Percentiles rank a stretch among this genome's conserved stretches.
These are phyloP conservation scores for Terrapene triunguis DNA, from an alignment of 2,113 vertebrate genomes.

Conservation along the genomic window DNA sequence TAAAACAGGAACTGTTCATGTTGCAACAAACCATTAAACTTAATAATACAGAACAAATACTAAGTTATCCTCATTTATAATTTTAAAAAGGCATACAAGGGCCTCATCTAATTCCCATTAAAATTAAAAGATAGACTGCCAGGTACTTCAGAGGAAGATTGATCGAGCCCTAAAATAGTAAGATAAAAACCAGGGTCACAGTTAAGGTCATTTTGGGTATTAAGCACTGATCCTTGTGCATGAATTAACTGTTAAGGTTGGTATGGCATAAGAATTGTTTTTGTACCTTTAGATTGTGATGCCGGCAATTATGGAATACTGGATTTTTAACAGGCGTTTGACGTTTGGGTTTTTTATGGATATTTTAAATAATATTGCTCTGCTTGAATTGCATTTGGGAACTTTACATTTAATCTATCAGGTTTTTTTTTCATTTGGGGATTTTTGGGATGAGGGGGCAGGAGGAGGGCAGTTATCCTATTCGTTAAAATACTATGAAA, in stretches of 20 bases:
- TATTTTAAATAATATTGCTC: neutral
- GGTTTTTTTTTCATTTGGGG: neutral
- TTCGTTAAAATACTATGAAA: neutral
- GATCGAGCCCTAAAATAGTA: neutral
- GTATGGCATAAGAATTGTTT: neutral
- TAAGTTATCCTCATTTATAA: neutral
- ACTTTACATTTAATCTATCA: neutral
- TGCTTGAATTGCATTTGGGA: neutral
- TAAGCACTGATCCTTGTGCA: slow-evolving; percentile 24
- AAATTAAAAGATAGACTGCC: neutral
- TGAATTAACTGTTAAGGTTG: slow-evolving; percentile 29
- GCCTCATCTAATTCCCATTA: neutral
- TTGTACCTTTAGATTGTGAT: neutral
- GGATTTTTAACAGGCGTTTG: neutral
- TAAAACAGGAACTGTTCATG: neutral
- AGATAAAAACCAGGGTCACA: neutral
- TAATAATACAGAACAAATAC: neutral
- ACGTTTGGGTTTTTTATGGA: neutral
- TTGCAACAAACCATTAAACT: neutral
- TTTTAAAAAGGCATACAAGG: neutral
- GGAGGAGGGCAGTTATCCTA: neutral
- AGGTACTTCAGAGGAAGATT: neutral
- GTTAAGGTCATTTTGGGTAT: neutral
- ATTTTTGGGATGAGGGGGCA: neutral
- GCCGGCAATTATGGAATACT: neutral